A percentile compares a stretch with the other conserved stretches of the same genome.
Conservation (phyloP, 1,140 invertebrate species). For the Brachionus paranguensis region DNA sequence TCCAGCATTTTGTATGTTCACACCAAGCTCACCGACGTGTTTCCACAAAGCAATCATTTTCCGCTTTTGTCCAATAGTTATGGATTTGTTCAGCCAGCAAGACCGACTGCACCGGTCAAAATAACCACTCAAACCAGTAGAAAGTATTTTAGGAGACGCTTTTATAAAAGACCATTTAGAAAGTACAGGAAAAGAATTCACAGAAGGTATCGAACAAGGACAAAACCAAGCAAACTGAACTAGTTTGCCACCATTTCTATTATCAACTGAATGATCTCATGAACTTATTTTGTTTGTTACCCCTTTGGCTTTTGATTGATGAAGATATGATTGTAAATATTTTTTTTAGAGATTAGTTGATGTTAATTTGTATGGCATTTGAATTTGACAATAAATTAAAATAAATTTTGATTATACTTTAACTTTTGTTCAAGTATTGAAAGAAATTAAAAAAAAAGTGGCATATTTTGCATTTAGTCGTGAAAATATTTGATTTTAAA, state of each 20-base stretch:
- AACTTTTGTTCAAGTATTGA: too few relatives aligned
- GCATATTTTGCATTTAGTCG: too few relatives aligned
- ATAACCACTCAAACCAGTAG: not conserved
- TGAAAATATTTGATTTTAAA: too few relatives aligned
- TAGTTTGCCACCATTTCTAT: not conserved
- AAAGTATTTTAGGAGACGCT: not conserved
- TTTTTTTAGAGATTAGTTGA: not conserved
- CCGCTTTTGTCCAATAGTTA: not conserved
- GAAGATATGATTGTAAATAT: not conserved
- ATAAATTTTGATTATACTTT: not conserved
- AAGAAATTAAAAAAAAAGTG: too few relatives aligned
- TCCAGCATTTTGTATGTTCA: slow-evolving; percentile 1
- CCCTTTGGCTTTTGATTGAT: not conserved
- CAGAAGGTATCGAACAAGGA: not conserved
- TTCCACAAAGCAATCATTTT: not conserved
- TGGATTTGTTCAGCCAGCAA: not conserved
- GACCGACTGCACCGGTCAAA: not conserved
- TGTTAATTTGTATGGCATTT: not conserved
- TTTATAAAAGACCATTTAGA: not conserved
- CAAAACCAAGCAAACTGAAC: not conserved
- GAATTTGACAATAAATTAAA: not conserved
- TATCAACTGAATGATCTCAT: not conserved
- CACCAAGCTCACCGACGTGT: slow-evolving; percentile 22
- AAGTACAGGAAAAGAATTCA: not conserved
- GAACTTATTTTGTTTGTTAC: not conserved